These are phyloP conservation scores for Sinonovacula constricta DNA, from an alignment of 1,140 invertebrate genomes.

Conservation along the genomic window DNA sequence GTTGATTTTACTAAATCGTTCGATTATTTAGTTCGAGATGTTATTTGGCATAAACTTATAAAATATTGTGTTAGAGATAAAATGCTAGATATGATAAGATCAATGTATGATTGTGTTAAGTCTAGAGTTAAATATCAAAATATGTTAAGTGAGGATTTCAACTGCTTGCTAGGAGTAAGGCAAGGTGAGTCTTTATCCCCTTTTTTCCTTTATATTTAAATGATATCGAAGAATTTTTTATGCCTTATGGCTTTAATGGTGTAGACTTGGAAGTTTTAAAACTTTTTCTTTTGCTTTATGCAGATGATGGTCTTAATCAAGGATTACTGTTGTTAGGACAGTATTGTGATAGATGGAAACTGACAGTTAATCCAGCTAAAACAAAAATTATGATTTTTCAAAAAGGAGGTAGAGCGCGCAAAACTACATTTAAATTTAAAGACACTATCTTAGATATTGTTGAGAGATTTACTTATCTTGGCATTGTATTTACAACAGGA, in stretches of 20 bases:
- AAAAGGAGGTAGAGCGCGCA: slow-evolving; percentile 17
- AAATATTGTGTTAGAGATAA: slow-evolving; percentile 38
- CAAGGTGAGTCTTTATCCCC: slow-evolving; percentile 56
- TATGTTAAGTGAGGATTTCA: slow-evolving; percentile 29
- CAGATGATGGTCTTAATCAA: slow-evolving; percentile 49
- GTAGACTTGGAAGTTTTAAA: slow-evolving; percentile 25
- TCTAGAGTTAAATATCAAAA: slow-evolving; percentile 29
- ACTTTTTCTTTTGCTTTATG: slow-evolving; percentile 51
- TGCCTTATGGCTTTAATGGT: slow-evolving; percentile 9
- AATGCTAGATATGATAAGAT: slow-evolving; percentile 44
- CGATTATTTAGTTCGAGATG: slow-evolving; percentile 25
- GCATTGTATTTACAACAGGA: slow-evolving; percentile 32
- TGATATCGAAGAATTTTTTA: slow-evolving; percentile 28
- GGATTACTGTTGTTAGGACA: slow-evolving; percentile 10
- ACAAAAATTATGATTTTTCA: slow-evolving; percentile 52
- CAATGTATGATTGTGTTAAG: slow-evolving; percentile 42
- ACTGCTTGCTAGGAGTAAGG: slow-evolving; percentile 30
- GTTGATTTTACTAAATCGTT: slow-evolving; percentile 46
- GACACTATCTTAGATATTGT: slow-evolving; percentile 4
- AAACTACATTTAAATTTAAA: too few species aligned
- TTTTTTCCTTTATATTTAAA: slow-evolving; percentile 51
- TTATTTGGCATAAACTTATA: slow-evolving; percentile 34
- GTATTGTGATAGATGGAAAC: slow-evolving; percentile 45
- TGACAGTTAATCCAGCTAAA: slow-evolving; percentile 48
- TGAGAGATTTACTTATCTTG: slow-evolving; percentile 48